Evolutionary conservation across 2,888 invertebrate genomes (phyloP), one percentile per base, ranked within the genome.

Genomic region (Ormyrus rosae): DNA sequence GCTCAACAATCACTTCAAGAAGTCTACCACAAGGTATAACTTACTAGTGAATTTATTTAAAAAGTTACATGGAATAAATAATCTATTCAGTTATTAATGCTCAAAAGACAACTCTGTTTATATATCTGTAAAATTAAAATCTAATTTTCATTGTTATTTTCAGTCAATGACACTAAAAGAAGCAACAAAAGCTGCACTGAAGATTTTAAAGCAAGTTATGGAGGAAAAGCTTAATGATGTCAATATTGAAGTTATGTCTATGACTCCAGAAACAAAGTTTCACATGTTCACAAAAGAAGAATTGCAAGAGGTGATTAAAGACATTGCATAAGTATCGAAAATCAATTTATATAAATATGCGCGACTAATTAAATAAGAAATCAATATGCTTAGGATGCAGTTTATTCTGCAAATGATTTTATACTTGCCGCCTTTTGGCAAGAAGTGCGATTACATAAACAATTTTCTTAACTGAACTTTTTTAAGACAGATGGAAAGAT

Each of bases 131-230:
- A 19, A 19, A 19, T 60, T 56, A 19, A 11, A 13, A 67, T 55
- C 5, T 58, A 65, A 77, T 56, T 61, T 34, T 63, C 51, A 51
- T 68, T 75, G 73, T 70, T 67, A 77, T 79, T 91, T 84, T 10
- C 93, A 97, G 92, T 96, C 97, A 45, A 98, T 99, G 96, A 97
- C 96, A 0, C 91, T 99, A 71, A 95, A 95, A 83, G 99, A 99
- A 92, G 99, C 99, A 0, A 95, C 97, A 82, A 97, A 97, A 88
- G 92, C 96, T 11, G 96, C 98, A 0, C 92, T 99, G 75, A 97
- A 96, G 10, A 99, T 99, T 86, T 92, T 99, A 45, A 99, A 99
- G 91, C 99, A 99, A 92, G 99, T 99, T 0, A 99, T 99, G 99
- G 99, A 99, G 90, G 99, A 99, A 91, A 99, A 99, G 91, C 92